Conservation (phyloP, 2,797 vertebrate species). For the Crocodylus rhombifer region DNA sequence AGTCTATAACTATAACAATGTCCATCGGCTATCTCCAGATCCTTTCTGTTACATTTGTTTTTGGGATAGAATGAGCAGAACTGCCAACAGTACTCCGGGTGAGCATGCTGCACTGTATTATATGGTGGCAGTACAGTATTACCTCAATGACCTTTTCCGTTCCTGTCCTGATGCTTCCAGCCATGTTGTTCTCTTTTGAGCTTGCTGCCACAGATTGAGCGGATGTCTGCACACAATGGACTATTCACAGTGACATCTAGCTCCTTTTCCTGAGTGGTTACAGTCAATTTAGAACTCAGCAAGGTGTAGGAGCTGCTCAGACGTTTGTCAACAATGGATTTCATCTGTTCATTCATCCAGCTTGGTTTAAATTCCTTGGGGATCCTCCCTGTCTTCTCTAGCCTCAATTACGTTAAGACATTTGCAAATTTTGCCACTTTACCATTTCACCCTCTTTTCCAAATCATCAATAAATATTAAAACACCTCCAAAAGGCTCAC, state of each 20-base stretch:
- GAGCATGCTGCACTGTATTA: neutral
- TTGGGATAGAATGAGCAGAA: neutral
- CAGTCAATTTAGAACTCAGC: accelerated
- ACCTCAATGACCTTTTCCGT: neutral
- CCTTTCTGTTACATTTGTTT: neutral
- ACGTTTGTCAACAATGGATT: neutral
- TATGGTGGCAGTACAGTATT: constrained; percentile 32
- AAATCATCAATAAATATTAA: constrained; percentile 64
- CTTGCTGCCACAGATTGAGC: constrained; percentile 49
- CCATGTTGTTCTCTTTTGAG: constrained; percentile 50
- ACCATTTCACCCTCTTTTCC: constrained; percentile 49
- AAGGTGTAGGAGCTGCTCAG: accelerated
- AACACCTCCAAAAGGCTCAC: constrained; percentile 1
- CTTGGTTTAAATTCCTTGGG: neutral
- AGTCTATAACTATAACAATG: neutral
- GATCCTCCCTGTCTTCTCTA: neutral
- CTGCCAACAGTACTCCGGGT: constrained; percentile 23
- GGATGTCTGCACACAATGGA: constrained; percentile 51
- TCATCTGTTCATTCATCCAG: neutral
- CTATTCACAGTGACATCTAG: constrained; percentile 5
- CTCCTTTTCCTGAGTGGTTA: neutral
- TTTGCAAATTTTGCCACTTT: constrained; percentile 60
- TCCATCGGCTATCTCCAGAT: neutral
- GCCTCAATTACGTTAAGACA: constrained; percentile 35
- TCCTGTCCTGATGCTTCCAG: constrained; percentile 47